These are phyloP conservation scores for Egretta garzetta DNA, from an alignment of 2,113 vertebrate genomes.

Conservation along the genomic window DNA sequence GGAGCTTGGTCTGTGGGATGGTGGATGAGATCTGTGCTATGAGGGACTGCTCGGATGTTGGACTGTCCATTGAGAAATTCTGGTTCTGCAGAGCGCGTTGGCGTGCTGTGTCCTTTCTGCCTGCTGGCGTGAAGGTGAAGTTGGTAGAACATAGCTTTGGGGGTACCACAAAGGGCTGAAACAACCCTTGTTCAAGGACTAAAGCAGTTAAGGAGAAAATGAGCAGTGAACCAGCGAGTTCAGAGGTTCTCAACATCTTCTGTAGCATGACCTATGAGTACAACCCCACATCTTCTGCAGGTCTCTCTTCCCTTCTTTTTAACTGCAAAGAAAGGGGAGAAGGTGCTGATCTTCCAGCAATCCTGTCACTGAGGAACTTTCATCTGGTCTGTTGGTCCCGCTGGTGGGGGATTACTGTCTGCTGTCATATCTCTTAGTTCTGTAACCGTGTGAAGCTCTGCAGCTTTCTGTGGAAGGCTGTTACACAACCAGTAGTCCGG, in stretches of 20 bases:
- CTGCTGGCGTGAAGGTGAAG: background rate
- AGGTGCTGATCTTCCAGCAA: slow-evolving; percentile 2
- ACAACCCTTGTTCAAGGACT: background rate
- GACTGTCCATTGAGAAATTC: background rate
- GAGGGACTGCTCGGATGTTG: background rate
- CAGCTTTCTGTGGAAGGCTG: background rate
- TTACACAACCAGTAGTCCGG: background rate
- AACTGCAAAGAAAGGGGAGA: background rate
- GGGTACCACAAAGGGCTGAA: background rate
- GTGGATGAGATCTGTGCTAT: background rate
- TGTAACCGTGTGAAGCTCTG: background rate
- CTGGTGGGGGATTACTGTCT: background rate
- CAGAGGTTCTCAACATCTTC: background rate
- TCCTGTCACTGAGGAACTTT: slow-evolving; percentile 40
- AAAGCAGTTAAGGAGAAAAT: background rate
- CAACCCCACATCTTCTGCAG: background rate
- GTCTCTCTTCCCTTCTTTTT: background rate
- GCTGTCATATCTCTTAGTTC: slow-evolving; percentile 23
- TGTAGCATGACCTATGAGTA: background rate
- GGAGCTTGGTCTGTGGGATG: background rate
- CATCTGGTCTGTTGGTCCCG: background rate
- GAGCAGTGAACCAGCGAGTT: background rate
- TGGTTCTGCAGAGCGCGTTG: background rate
- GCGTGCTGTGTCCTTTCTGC: fast-evolving
- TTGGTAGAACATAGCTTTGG: background rate